Conservation (phyloP, 2,113 vertebrate species). For the Odocoileus hemionus region DNA sequence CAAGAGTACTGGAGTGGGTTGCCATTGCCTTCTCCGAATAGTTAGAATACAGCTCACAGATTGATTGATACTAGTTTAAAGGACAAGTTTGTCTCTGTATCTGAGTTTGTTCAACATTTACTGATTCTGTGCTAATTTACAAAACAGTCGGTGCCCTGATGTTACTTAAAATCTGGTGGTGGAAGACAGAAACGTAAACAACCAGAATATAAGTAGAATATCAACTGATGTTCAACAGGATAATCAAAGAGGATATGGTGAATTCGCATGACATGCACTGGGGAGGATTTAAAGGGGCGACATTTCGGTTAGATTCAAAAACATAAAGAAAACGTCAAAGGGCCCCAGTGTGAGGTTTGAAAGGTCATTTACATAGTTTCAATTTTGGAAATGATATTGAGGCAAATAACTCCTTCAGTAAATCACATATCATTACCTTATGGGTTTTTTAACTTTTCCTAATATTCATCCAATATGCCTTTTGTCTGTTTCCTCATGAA, state of each 20-base stretch:
- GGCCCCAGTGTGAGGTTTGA: fast-evolving
- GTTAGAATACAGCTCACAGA: neutral
- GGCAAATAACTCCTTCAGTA: neutral
- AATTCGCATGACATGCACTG: neutral
- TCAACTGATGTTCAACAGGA: neutral
- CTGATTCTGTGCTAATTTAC: neutral
- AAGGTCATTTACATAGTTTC: neutral
- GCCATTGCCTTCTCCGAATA: no score
- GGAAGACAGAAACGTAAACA: neutral
- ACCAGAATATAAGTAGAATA: neutral
- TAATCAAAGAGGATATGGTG: neutral
- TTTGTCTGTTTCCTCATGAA: neutral
- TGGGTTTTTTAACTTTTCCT: neutral
- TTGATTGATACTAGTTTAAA: neutral
- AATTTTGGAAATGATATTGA: neutral
- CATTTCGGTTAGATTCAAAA: neutral
- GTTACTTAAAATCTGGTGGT: neutral
- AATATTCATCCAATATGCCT: neutral
- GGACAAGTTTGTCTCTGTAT: neutral
- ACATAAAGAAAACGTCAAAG: neutral
- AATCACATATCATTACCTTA: neutral
- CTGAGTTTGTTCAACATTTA: neutral
- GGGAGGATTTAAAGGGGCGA: neutral
- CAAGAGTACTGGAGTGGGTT: no score
- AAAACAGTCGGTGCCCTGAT: neutral